These are phyloP conservation scores for Hydractinia echinata DNA, from an alignment of 30 jellyfish, hydroid and myxozoan species.

Conservation along the genomic window DNA sequence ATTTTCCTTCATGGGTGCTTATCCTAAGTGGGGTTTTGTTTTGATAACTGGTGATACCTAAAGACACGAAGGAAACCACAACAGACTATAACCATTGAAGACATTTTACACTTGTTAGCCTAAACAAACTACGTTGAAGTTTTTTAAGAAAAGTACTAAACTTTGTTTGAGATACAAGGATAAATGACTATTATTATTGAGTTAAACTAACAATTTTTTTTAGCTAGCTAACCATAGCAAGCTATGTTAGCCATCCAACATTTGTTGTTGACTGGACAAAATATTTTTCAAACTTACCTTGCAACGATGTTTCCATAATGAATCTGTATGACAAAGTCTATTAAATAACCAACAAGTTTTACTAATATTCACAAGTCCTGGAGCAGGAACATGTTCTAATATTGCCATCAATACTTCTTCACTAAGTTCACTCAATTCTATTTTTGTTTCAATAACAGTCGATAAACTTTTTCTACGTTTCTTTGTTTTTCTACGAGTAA, in stretches of 20 bases:
- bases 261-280: neutral
- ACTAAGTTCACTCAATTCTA: constrained; percentile 71
- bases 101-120: too few relatives aligned
- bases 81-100: too few relatives aligned
- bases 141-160: too few relatives aligned
- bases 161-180: too few relatives aligned
- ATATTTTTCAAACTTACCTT: constrained; percentile 41
- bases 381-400: constrained; percentile 83
- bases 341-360: constrained; percentile 74
- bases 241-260: too few relatives aligned
- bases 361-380: constrained; percentile 76
- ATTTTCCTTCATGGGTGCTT: too few relatives aligned
- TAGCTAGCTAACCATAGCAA: neutral
- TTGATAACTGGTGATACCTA: too few relatives aligned
- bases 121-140: too few relatives aligned
- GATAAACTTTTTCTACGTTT: neutral
- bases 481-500: constrained; percentile 5
- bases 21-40: too few relatives aligned
- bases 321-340: constrained; percentile 78
- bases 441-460: constrained; percentile 12
- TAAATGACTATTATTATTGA: too few relatives aligned
- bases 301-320: constrained; percentile 92
- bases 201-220: too few relatives aligned
- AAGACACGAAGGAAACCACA: too few relatives aligned
- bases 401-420: constrained; percentile 76